Percentiles rank a stretch among this genome's conserved stretches.
These are phyloP conservation scores for Pseudocheirus occidentalis DNA, from an alignment of 2,797 vertebrate species.

Conservation along the genomic window DNA sequence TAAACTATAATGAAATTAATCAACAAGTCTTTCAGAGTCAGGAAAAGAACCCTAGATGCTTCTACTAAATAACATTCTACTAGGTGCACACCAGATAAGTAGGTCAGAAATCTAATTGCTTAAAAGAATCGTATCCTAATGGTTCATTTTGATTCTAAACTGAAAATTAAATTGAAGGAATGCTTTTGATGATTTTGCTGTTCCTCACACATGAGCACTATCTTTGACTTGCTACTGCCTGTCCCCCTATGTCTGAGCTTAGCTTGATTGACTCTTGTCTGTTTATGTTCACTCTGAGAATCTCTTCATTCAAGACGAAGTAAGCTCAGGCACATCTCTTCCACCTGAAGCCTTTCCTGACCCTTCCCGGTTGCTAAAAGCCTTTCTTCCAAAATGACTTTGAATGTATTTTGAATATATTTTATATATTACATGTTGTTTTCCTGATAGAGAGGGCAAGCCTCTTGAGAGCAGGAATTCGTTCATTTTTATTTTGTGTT, in stretches of 20 bases:
- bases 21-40: not conserved
- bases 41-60: not conserved
- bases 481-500: constrained; percentile 34
- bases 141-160: not conserved
- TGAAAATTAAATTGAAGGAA: not conserved
- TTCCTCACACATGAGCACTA: not conserved
- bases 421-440: constrained; percentile 3
- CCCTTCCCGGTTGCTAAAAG: not conserved
- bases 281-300: no score
- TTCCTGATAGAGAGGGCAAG: constrained; percentile 24
- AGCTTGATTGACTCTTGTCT: not conserved
- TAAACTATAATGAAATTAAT: not conserved
- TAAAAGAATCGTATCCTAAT: not conserved
- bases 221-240: not conserved
- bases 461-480: not conserved
- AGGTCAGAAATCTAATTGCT: not conserved
- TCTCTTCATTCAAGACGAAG: not conserved
- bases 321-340: constrained; percentile 19
- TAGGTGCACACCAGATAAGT: not conserved
- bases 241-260: not conserved
- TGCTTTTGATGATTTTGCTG: not conserved
- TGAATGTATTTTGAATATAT: constrained; percentile 21
- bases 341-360: constrained; percentile 6
- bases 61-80: not conserved
- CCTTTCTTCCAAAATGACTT: constrained; percentile 32